A percentile compares a stretch with the other conserved stretches of the same genome.
Evolutionary conservation across 2,797 vertebrate genomes (phyloP).

Genomic region (Xiphorhynchus erythropygius): DNA sequence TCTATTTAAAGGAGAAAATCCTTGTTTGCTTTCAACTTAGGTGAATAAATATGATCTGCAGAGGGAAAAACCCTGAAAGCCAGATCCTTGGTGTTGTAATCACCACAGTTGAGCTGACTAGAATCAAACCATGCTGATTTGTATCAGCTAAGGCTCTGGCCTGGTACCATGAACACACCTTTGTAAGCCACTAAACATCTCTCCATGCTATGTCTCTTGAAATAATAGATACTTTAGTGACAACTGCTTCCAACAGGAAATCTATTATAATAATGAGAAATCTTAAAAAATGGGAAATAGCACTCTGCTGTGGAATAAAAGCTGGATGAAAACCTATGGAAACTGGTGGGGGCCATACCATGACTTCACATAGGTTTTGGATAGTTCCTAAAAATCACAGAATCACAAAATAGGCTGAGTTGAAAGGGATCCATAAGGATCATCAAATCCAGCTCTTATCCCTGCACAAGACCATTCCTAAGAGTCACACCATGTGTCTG

Average conservation of each 20-base stretch:
- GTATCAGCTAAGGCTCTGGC: not conserved
- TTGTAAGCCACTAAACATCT: not conserved
- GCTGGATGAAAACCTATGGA: not conserved
- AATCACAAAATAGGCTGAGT: not conserved
- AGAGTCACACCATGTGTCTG: not conserved
- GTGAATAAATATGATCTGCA: constrained; percentile 12
- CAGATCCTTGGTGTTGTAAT: not conserved
- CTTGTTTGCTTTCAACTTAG: not conserved
- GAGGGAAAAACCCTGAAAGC: not conserved
- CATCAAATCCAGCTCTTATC: not conserved
- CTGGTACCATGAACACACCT: not conserved
- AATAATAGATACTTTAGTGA: not conserved
- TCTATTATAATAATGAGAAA: not conserved
- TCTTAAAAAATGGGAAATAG: not conserved
- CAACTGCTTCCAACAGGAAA: not conserved
- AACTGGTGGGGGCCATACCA: not conserved
- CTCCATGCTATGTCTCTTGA: not conserved
- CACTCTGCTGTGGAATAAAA: not conserved
- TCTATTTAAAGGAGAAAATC: constrained; percentile 43
- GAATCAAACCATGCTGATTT: not conserved
- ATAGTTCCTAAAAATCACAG: not conserved
- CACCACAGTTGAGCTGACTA: not conserved
- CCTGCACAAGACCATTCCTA: not conserved
- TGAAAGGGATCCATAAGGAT: not conserved
- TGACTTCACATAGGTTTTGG: not conserved